Conservation (phyloP, 2,797 vertebrate genomes). For the Silurus aristotelis region DNA sequence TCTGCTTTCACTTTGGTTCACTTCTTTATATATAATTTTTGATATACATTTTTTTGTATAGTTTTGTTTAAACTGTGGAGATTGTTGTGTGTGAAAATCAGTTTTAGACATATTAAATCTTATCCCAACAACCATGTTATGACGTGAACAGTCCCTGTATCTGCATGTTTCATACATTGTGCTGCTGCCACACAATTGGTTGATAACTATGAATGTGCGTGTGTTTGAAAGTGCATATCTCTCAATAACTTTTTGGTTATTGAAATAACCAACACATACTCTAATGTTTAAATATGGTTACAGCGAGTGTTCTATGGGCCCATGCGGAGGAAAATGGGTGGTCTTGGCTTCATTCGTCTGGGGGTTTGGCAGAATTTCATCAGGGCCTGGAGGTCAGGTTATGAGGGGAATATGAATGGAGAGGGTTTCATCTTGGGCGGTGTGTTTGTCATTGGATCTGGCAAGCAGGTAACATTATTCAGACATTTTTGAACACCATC, state of each 20-base stretch:
- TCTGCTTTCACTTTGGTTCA: too few relatives aligned
- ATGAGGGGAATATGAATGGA: slow-evolving; percentile 89
- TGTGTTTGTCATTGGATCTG: slow-evolving; percentile 92
- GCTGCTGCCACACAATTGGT: not conserved
- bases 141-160: not conserved
- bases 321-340: slow-evolving; percentile 83
- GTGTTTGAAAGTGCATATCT: not conserved
- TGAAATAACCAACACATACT: not conserved
- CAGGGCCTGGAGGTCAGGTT: slow-evolving; percentile 87
- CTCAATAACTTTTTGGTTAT: not conserved
- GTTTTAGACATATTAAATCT: not conserved
- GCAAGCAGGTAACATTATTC: slow-evolving; percentile 80
- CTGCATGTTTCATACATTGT: not conserved
- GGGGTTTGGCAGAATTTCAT: slow-evolving; percentile 92
- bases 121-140: not conserved
- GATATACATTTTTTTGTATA: too few relatives aligned
- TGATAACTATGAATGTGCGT: not conserved
- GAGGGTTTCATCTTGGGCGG: slow-evolving; percentile 94
- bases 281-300: not conserved
- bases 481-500: not conserved
- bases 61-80: too few relatives aligned
- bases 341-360: slow-evolving; percentile 84
- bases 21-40: too few relatives aligned
- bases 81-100: not conserved
- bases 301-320: slow-evolving; percentile 93